Percentiles rank a stretch among this genome's conserved stretches.
phyloP scores from a whole-genome alignment of 92 coral and sea anemone genomes.

The Porites divaricata region DNA sequence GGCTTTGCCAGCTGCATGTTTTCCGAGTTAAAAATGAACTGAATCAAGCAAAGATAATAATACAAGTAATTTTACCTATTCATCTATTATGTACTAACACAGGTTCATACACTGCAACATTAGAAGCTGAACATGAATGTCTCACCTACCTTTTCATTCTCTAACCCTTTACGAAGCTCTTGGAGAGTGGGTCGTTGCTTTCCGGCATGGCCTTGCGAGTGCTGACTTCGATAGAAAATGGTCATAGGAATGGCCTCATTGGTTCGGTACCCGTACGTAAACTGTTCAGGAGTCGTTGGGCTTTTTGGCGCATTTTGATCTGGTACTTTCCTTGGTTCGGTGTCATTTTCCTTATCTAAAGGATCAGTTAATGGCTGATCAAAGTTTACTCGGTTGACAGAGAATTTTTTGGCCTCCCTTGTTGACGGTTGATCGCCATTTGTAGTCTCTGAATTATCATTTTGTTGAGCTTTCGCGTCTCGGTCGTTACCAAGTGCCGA shows the following conservation, averaged over 20 bases:
- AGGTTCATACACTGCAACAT: too few species aligned
- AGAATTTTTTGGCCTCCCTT: constrained; percentile 18
- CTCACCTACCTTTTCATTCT: constrained; percentile 45
- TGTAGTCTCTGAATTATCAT: not conserved
- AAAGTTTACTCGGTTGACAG: constrained; percentile 15
- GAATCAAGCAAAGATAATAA: too few species aligned
- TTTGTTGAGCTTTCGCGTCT: not conserved
- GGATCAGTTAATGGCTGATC: not conserved
- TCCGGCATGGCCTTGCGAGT: constrained; percentile 66
- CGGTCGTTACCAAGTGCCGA: not conserved
- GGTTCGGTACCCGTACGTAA: constrained; percentile 83
- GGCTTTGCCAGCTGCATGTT: too few species aligned
- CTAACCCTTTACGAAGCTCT: constrained; percentile 87
- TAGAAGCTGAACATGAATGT: not conserved
- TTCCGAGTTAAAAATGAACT: too few species aligned
- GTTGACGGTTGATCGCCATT: constrained; percentile 20
- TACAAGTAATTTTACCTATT: too few species aligned
- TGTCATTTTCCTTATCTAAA: not conserved
- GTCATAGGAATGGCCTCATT: constrained; percentile 99
- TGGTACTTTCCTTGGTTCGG: not conserved
- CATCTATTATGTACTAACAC: too few species aligned
- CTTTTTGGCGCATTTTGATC: constrained; percentile 24
- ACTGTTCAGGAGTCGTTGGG: constrained; percentile 69
- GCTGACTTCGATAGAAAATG: constrained; percentile 84
- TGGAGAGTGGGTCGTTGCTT: constrained; percentile 90